A percentile compares a stretch with the other conserved stretches of the same genome.
Conservation (phyloP, 2,888 invertebrate genomes). For the Drosophila quasianomalipes region DNA sequence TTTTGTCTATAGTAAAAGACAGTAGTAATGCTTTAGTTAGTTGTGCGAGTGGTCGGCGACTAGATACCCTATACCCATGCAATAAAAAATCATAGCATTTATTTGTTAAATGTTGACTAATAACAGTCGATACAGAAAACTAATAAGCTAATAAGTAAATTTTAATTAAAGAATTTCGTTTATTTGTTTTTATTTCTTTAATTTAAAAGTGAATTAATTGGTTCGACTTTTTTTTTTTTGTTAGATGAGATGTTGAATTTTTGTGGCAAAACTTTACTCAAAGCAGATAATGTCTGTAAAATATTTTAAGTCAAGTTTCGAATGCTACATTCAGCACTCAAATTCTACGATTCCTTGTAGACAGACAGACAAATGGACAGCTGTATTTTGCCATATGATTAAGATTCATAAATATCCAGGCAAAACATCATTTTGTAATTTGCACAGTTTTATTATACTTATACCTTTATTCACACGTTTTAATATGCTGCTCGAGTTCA, state of each 20-base stretch:
- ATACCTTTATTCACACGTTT: background rate
- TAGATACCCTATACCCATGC: background rate
- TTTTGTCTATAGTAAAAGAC: background rate
- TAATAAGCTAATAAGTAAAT: background rate
- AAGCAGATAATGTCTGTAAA: background rate
- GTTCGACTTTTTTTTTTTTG: background rate
- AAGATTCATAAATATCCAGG: background rate
- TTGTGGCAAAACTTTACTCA: background rate
- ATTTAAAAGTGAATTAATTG: background rate
- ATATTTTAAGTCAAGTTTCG: background rate
- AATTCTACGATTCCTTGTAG: background rate
- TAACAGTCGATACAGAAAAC: background rate
- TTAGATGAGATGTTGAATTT: too few relatives aligned
- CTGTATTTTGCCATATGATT: background rate
- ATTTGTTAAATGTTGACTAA: background rate
- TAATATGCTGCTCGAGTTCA: slow-evolving; percentile 10
- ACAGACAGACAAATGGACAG: background rate
- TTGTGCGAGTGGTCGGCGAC: background rate
- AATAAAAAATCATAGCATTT: too few relatives aligned
- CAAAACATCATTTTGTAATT: background rate
- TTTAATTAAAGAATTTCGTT: background rate
- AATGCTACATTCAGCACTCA: background rate
- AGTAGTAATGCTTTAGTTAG: background rate
- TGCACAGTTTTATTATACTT: background rate
- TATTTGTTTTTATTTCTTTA: background rate